Conservation (phyloP, 2,113 vertebrate species). For the Pardalotus punctatus region DNA sequence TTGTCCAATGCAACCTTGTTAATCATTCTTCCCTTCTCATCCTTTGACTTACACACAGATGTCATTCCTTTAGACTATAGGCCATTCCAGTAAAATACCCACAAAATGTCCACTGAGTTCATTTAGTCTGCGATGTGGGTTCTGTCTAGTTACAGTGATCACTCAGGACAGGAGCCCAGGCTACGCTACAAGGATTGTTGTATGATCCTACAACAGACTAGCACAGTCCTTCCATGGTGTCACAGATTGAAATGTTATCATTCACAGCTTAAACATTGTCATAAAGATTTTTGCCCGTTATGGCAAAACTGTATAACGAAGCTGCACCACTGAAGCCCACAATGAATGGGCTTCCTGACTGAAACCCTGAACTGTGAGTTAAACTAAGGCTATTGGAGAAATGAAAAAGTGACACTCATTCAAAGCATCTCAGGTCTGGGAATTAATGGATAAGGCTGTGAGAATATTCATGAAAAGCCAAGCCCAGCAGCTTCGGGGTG, state of each 20-base stretch:
- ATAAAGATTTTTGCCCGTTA: rapidly evolving
- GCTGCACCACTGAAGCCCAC: not conserved
- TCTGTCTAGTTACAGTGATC: not conserved
- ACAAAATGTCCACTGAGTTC: not conserved
- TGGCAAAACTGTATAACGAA: not conserved
- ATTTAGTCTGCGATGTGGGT: not conserved
- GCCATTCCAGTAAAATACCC: not conserved
- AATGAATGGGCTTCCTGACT: not conserved
- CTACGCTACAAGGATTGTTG: not conserved
- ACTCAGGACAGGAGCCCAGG: not conserved
- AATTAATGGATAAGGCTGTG: not conserved
- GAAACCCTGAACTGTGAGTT: not conserved
- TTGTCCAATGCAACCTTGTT: not conserved
- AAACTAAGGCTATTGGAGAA: not conserved
- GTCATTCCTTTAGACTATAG: not conserved
- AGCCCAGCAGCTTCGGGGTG: not conserved
- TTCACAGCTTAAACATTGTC: not conserved
- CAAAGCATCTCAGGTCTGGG: not conserved
- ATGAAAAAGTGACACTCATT: not conserved
- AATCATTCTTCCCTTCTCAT: not conserved
- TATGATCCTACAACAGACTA: not conserved
- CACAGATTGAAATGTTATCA: not conserved
- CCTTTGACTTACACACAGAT: not conserved
- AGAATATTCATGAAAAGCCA: not conserved
- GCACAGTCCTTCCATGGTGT: not conserved